These are phyloP conservation scores for Zaprionus africanus DNA, from an alignment of 1,140 invertebrate genomes.

Conservation along the genomic window DNA sequence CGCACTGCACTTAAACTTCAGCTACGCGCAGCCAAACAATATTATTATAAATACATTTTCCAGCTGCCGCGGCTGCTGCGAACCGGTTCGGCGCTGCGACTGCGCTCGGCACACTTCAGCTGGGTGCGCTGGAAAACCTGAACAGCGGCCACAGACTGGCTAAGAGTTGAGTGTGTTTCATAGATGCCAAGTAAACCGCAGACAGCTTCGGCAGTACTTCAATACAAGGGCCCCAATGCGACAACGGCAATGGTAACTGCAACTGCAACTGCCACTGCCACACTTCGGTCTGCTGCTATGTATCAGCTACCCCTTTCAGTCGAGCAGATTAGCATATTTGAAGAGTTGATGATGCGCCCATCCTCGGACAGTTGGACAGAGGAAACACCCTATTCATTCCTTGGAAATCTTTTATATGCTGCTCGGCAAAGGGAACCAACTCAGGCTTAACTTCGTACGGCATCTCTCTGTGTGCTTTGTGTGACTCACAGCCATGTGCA, in stretches of 20 bases:
- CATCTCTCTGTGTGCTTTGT: constrained; percentile 1
- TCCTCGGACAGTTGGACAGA: neutral
- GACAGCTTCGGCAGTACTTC: neutral
- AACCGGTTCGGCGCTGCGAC: constrained; percentile 57
- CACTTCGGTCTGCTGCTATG: neutral
- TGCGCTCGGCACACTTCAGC: neutral
- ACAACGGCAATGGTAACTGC: constrained; percentile 5
- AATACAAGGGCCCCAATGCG: constrained; percentile 7
- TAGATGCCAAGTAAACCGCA: constrained; percentile 36
- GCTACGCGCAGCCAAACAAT: constrained; percentile 33
- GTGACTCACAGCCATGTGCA: neutral
- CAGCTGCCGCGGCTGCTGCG: constrained; percentile 46
- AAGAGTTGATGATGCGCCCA: constrained; percentile 42
- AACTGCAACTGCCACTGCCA: constrained; percentile 4
- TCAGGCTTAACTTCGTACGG: neutral
- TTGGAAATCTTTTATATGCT: neutral
- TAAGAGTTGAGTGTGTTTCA: constrained; percentile 67
- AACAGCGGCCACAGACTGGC: constrained; percentile 52
- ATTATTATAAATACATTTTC: constrained; percentile 73
- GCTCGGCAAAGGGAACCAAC: neutral
- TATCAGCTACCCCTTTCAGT: neutral
- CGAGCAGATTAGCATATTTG: constrained; percentile 65
- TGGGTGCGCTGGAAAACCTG: constrained; percentile 45
- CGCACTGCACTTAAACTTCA: constrained; percentile 62
- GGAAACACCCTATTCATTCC: neutral